Evolutionary conservation across 2,113 vertebrate genomes (phyloP).

Genomic region (Protobothrops mucrosquamatus): DNA sequence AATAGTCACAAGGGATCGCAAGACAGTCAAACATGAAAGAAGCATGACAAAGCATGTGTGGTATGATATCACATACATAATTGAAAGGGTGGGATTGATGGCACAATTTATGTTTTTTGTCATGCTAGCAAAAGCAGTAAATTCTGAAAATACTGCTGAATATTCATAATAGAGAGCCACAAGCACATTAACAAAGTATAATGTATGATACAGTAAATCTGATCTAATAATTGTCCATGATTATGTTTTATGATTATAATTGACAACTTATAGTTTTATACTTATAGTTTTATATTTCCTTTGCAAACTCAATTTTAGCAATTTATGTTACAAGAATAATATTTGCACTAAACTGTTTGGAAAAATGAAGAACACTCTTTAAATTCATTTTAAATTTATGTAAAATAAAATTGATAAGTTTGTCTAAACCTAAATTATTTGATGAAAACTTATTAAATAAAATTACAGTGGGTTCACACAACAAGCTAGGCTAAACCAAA

Average conservation of each 20-base stretch:
- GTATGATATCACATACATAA: not conserved
- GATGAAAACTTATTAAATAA: not conserved
- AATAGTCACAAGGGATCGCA: not conserved
- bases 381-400: not conserved
- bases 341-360: slow-evolving; percentile 4
- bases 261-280: not conserved
- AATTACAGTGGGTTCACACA: not conserved
- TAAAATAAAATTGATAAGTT: not conserved
- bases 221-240: not conserved
- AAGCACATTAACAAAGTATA: not conserved
- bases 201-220: not conserved
- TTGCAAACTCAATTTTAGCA: not conserved
- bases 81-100: not conserved
- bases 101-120: not conserved
- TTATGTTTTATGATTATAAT: not conserved
- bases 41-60: not conserved
- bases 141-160: not conserved
- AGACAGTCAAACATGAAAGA: not conserved
- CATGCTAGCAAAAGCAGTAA: not conserved
- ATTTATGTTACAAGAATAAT: not conserved
- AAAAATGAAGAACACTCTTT: not conserved
- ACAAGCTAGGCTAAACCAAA: not conserved
- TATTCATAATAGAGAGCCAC: not conserved
- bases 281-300: not conserved
- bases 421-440: not conserved